Evolutionary conservation across 2,797 vertebrate species (phyloP), one percentile per base, ranked within the genome.

Genomic region (Synanceia verrucosa): DNA sequence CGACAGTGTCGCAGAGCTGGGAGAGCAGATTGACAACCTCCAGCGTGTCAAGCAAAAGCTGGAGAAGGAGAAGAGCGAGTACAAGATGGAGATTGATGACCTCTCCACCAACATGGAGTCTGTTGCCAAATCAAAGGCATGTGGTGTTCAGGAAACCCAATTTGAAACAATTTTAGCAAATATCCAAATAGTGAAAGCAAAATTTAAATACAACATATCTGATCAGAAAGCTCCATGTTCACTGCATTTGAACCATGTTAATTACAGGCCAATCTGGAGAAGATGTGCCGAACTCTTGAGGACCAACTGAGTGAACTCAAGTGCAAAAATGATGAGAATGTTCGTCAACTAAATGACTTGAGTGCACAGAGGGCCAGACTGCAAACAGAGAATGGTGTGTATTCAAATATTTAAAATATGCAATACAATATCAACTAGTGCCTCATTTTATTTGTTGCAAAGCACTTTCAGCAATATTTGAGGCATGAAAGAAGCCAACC

Each of bases 81-180:
- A 92, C 52, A 97, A 96, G 91, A 96, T 97, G 96, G 96, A 96
- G 88, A 93, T 95, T 0, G 95, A 96, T 0, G 95, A 96, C 75
- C 2, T 97, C 33, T 89, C 93, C 61, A 94, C 95, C 37, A 97
- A 93, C 31, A 75, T 95, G 4, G 96, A 96, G 62, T 53, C 91
- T 4, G 78, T 96, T 65, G 94, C 95, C 16, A 97, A 96, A 81
- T 74, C 66, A 4, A 85, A 85, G 70, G 80, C 65, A 21, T 9
- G 39, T 9, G 18, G n/a, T n/a, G n/a, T n/a, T 37, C 10, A 19
- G 4, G 12, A 43, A 50, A 59, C 51, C 33, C 12, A 33, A 19
- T 29, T 2, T 29, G 23, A 50, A 24, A 31, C 1, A 1, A 64
- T 36, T 78, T 67, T 3, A 73, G 7, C 12, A 34, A 43, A 46